Conservation (phyloP, 1,140 invertebrate species). For the Theocolax elegans region DNA sequence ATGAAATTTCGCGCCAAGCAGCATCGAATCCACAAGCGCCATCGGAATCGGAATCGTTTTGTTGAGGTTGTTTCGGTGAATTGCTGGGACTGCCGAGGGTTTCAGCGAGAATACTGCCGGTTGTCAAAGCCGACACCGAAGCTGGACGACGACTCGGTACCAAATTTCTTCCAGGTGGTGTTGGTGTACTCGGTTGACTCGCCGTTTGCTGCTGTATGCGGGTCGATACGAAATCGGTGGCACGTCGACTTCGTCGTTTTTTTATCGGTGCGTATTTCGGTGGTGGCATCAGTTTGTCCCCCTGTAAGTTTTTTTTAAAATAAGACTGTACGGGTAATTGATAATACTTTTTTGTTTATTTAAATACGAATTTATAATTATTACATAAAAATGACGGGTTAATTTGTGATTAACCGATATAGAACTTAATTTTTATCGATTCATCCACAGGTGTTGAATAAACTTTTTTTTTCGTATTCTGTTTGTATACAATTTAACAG, state of each 20-base stretch:
- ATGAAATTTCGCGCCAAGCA: slow-evolving; percentile 75
- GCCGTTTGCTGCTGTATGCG: slow-evolving; percentile 39
- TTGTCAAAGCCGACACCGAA: slow-evolving; percentile 67
- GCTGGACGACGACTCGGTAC: slow-evolving; percentile 48
- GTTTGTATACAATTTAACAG: slow-evolving; percentile 38
- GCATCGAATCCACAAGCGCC: slow-evolving; percentile 84
- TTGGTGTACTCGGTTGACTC: slow-evolving; percentile 61
- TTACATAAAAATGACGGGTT: too few relatives aligned
- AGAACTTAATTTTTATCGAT: too few relatives aligned
- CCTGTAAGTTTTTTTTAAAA: slow-evolving; percentile 45
- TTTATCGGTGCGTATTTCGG: slow-evolving; percentile 74
- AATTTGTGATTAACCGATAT: too few relatives aligned
- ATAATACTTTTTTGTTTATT: neutral
- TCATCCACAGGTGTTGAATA: too few relatives aligned
- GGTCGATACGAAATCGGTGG: slow-evolving; percentile 65
- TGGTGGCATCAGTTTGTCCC: slow-evolving; percentile 75
- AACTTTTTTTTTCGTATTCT: too few relatives aligned
- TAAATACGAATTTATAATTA: too few relatives aligned
- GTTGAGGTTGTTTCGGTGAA: slow-evolving; percentile 28
- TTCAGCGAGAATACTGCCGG: slow-evolving; percentile 60
- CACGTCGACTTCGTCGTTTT: slow-evolving; percentile 72
- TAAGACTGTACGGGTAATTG: too few relatives aligned
- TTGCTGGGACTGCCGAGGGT: slow-evolving; percentile 55
- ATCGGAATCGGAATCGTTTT: slow-evolving; percentile 80
- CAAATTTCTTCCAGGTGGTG: slow-evolving; percentile 52